Percentiles rank a stretch among this genome's conserved stretches.
Evolutionary conservation across 2,888 invertebrate species (phyloP).

Genomic region (Drosophila pseudotalamancana): DNA sequence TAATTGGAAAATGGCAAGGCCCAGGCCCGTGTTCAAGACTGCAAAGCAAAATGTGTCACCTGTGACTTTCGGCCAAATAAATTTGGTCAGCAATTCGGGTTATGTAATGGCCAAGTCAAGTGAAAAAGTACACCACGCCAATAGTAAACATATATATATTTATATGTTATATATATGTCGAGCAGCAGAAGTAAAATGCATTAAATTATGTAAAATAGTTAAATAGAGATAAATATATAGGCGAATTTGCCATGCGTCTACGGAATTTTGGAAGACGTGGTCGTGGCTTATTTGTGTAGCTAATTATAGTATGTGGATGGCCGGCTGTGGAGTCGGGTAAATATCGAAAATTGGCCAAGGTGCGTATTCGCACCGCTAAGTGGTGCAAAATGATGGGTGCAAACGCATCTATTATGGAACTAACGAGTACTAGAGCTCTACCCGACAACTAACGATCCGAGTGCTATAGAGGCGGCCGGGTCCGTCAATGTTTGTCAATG

Average conservation of each 20-base stretch:
- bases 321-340: conserved; percentile 7
- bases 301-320: conserved; percentile 59
- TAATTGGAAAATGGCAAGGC: conserved; percentile 42
- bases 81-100: conserved; percentile 54
- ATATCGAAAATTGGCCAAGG: conserved; percentile 20
- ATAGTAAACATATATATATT: conserved; percentile 21
- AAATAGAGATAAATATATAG: background rate
- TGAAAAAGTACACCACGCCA: conserved; percentile 22
- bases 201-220: conserved; percentile 65
- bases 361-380: conserved; percentile 45
- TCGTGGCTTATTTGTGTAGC: conserved; percentile 55
- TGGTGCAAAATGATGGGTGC: conserved; percentile 50
- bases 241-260: conserved; percentile 25
- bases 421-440: conserved; percentile 9
- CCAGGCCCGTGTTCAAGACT: conserved; percentile 20
- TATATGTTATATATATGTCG: conserved; percentile 35
- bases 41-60: conserved; percentile 47
- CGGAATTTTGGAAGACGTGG: conserved; percentile 31
- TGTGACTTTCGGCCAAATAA: conserved; percentile 49
- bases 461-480: conserved; percentile 8
- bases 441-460: conserved; percentile 7
- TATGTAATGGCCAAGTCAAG: conserved; percentile 44
- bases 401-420: conserved; percentile 29
- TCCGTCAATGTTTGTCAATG: conserved; percentile 47
- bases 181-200: conserved; percentile 57